A percentile compares a stretch with the other conserved stretches of the same genome.
phyloP scores from a whole-genome alignment of 1,140 invertebrate genomes.

The Lerema accius region DNA sequence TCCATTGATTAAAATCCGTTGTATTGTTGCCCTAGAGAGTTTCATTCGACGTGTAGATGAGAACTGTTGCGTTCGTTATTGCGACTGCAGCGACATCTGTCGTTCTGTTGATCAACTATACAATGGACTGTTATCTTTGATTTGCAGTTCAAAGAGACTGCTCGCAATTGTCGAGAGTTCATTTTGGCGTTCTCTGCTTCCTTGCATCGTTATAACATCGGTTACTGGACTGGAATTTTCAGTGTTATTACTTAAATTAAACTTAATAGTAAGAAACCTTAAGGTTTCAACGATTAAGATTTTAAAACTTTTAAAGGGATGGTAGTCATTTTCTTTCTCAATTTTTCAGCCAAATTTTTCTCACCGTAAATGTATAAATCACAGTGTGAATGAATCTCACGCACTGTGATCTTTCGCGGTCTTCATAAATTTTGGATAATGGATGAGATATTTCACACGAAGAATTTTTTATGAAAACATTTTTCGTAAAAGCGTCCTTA shows the following conservation, averaged over 20 bases:
- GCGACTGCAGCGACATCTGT: conserved; percentile 10
- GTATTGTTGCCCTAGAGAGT: conserved; percentile 20
- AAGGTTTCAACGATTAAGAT: too few species aligned
- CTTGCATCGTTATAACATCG: neutral
- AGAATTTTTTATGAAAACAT: neutral
- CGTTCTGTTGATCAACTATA: conserved; percentile 21
- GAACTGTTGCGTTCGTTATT: conserved; percentile 17
- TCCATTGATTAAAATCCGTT: conserved; percentile 25
- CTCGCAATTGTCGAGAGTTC: neutral
- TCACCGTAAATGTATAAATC: neutral
- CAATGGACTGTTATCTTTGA: conserved; percentile 24
- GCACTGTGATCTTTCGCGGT: neutral
- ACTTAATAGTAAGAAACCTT: too few species aligned
- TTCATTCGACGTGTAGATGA: conserved; percentile 23
- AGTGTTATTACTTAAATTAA: too few species aligned
- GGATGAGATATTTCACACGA: neutral
- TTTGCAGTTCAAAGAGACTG: conserved; percentile 23
- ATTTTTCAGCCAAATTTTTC: too few species aligned
- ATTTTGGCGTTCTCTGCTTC: neutral
- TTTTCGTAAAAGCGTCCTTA: neutral
- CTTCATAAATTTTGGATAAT: neutral
- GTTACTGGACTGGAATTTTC: too few species aligned
- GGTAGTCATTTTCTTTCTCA: too few species aligned
- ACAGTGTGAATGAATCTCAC: neutral
- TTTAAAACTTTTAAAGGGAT: too few species aligned